These are phyloP conservation scores for Bruchidius siliquastri DNA, from an alignment of 2,888 invertebrate genomes.

Conservation along the genomic window DNA sequence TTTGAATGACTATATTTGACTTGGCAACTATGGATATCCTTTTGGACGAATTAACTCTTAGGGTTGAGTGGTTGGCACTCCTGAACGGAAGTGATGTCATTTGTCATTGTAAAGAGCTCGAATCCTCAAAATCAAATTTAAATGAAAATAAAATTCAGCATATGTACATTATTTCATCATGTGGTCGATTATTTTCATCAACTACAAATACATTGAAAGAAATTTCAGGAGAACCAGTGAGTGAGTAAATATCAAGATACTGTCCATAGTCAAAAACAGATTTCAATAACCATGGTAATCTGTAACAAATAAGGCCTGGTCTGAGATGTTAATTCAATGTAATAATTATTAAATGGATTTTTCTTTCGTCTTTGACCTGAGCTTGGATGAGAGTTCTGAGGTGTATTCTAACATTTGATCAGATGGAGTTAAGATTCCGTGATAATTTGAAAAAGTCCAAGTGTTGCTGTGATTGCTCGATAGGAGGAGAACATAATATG, in stretches of 20 bases:
- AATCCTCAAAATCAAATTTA: not conserved
- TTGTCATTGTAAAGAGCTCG: not conserved
- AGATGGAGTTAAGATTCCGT: constrained; percentile 18
- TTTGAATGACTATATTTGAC: no score
- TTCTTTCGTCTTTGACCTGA: not conserved
- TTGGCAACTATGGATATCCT: not conserved
- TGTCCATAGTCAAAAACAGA: not conserved
- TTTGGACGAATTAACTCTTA: not conserved
- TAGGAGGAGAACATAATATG: constrained; percentile 7
- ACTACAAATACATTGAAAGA: not conserved
- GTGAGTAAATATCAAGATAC: not conserved
- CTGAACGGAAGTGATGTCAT: not conserved
- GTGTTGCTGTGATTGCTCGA: not conserved
- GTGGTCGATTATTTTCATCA: not conserved
- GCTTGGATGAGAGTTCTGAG: not conserved
- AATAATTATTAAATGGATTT: not conserved
- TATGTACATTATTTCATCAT: not conserved
- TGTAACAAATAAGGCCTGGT: not conserved
- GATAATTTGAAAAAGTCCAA: constrained; percentile 4
- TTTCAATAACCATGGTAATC: not conserved
- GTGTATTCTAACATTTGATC: not conserved
- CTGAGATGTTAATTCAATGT: not conserved
- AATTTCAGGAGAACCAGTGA: not conserved
- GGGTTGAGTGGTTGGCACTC: not conserved
- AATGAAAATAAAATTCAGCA: not conserved